phyloP scores from a whole-genome alignment of 2,797 vertebrate species.

The Nothura maculosa region DNA sequence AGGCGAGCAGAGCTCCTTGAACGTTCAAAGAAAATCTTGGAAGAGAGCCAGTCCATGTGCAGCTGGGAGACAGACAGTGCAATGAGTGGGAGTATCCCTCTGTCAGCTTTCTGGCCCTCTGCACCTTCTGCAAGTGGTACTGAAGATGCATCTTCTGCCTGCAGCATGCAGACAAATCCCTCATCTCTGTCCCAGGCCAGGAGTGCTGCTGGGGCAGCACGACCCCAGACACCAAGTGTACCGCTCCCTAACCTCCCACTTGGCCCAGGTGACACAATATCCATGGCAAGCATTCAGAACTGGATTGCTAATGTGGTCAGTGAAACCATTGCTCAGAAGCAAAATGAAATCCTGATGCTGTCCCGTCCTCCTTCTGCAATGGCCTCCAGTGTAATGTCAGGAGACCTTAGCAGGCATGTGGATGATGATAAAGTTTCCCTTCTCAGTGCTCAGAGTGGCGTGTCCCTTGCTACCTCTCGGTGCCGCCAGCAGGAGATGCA shows the following conservation, averaged over 20 bases:
- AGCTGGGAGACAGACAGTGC: constrained; percentile 88
- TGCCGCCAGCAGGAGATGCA: constrained; percentile 43
- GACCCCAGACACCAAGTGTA: constrained; percentile 66
- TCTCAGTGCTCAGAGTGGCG: constrained; percentile 82
- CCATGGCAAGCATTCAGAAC: constrained; percentile 93
- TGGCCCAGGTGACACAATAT: constrained; percentile 89
- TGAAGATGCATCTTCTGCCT: constrained; percentile 87
- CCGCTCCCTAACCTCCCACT: constrained; percentile 82
- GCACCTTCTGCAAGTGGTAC: constrained; percentile 72
- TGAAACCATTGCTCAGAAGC: constrained; percentile 95
- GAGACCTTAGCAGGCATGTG: constrained; percentile 54
- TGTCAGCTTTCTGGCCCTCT: constrained; percentile 90
- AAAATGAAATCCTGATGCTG: constrained; percentile 87
- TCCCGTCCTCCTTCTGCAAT: constrained; percentile 83
- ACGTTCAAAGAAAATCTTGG: constrained; percentile 88
- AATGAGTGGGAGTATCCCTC: constrained; percentile 85
- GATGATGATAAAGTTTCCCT: constrained; percentile 88
- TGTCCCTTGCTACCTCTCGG: constrained; percentile 75
- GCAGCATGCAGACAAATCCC: constrained; percentile 85
- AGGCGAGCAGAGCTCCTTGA: constrained; percentile 92
- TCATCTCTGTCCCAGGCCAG: constrained; percentile 84
- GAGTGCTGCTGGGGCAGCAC: constrained; percentile 26
- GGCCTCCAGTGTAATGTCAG: constrained; percentile 69
- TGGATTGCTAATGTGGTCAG: constrained; percentile 95
- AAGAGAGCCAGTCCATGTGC: constrained; percentile 93